Percentiles rank a stretch among this genome's conserved stretches.
Conservation (phyloP, 1,140 invertebrate species). For the Drosophila teissieri region DNA sequence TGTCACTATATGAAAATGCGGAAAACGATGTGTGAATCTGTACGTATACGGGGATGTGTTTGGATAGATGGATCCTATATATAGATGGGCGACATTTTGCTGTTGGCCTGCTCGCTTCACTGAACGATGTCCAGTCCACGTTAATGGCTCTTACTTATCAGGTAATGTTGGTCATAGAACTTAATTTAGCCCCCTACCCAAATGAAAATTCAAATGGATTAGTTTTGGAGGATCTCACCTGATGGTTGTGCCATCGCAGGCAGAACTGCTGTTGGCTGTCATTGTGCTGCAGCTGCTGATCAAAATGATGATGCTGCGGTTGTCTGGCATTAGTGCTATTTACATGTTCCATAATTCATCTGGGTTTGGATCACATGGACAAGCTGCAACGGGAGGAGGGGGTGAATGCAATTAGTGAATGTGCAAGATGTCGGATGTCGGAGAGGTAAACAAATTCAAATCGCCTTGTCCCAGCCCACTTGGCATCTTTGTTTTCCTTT, state of each 20-base stretch:
- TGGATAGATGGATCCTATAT: conserved; percentile 60
- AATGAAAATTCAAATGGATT: neutral
- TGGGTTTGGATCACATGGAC: conserved; percentile 44
- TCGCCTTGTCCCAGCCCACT: conserved; percentile 3
- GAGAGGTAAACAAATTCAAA: conserved; percentile 29
- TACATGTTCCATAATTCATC: conserved; percentile 84
- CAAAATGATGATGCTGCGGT: conserved; percentile 69
- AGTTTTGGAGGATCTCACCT: conserved; percentile 84
- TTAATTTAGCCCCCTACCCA: neutral
- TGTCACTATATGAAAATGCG: conserved; percentile 78
- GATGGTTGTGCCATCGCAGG: conserved; percentile 92
- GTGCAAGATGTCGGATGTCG: conserved; percentile 17
- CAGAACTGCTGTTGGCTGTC: conserved; percentile 89
- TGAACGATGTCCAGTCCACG: conserved; percentile 75
- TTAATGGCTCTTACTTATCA: conserved; percentile 50
- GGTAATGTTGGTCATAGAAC: conserved; percentile 3
- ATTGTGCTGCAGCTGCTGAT: conserved; percentile 75
- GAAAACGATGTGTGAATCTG: conserved; percentile 77
- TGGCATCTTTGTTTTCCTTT: conserved; percentile 47
- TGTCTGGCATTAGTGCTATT: conserved; percentile 71
- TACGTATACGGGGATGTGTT: conserved; percentile 33
- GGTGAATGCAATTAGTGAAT: conserved; percentile 29
- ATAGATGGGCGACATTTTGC: conserved; percentile 73
- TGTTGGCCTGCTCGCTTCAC: conserved; percentile 32
- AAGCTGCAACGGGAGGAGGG: conserved; percentile 45